Base-by-base conservation (phyloP, 2,888 invertebrate species). In the Stenotaenia linearis region DNA sequence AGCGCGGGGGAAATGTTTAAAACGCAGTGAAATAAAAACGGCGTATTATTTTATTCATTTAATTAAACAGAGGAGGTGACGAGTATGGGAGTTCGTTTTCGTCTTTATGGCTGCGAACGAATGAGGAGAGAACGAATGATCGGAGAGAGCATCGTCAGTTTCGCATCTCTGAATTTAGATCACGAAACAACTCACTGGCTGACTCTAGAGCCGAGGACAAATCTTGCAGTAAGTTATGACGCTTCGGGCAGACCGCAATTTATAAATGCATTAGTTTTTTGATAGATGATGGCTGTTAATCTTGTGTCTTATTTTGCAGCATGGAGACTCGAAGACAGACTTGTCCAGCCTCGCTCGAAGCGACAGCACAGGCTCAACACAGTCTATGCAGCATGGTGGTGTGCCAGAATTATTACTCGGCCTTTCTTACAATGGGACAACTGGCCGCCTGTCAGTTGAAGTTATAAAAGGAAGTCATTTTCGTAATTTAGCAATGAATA, bases 301-400 rank as follows among this genome's bases (percentile, higher is more conserved):
- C 32, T 35, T 25, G n/a, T 76, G 56, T 18, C 18, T 61, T 28
- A 56, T 35, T 77, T 82, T 82, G 7, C 83, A 86, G 86, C 86
- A 87, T 81, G 86, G 86, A 79, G 88, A 88, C 82, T 87, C 88
- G 1, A 85, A 85, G 78, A 85, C 86, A 75, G 93, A 93, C 85
- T 87, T 92, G 80, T 88, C 91, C 83, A 94, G 94, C 86, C 89
- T 97, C 84, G 93, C 96, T 21, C 89, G 96, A 80, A 97, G 96
- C 82, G 97, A 97, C 87, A 95, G 95, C 83, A 95, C 96, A 6
- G 96, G 96, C 35, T 97, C 96, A 0, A 95, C 95, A 83, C 96
- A 95, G 87, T 97, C 97, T 83, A 88, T 90, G 82, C 90, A 90
- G 83, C 87, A 87, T 82, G 95, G 95, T 10, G 96, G 96, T 28